These are phyloP conservation scores for Mesoclemmys tuberculata DNA, from an alignment of 2,113 vertebrate species.

Conservation along the genomic window DNA sequence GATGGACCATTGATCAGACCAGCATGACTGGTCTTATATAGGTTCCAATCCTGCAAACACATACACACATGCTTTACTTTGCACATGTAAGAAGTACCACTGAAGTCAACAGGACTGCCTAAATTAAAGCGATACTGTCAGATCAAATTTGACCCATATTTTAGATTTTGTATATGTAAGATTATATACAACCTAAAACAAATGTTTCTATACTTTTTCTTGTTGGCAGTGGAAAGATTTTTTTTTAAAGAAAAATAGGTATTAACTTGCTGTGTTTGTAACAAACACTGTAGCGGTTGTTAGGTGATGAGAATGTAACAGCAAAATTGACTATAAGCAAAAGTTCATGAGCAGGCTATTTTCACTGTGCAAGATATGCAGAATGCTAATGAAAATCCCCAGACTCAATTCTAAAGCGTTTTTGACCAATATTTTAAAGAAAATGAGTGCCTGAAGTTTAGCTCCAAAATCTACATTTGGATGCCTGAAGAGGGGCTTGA, in stretches of 20 bases:
- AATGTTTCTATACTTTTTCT: not conserved
- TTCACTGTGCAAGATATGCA: not conserved
- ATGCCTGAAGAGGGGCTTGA: not conserved
- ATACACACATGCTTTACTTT: not conserved
- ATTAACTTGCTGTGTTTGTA: not conserved
- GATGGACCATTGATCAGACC: not conserved
- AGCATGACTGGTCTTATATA: not conserved
- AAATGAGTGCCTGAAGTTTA: not conserved
- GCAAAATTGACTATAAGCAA: not conserved
- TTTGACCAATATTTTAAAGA: not conserved
- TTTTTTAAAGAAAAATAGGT: slow-evolving; percentile 37
- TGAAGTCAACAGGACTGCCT: not conserved
- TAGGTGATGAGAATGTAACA: not conserved
- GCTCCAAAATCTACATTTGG: not conserved
- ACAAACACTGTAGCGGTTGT: not conserved
- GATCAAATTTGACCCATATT: not conserved
- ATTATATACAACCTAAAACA: not conserved
- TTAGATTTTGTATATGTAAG: not conserved
- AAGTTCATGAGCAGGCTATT: not conserved
- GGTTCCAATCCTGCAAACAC: not conserved
- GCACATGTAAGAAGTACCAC: not conserved
- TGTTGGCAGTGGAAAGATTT: slow-evolving; percentile 27
- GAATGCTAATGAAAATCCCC: not conserved
- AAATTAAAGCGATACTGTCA: rapidly evolving
- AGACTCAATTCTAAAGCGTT: not conserved